Conservation (phyloP, 2,888 invertebrate genomes). For the Pelosia muscerda region DNA sequence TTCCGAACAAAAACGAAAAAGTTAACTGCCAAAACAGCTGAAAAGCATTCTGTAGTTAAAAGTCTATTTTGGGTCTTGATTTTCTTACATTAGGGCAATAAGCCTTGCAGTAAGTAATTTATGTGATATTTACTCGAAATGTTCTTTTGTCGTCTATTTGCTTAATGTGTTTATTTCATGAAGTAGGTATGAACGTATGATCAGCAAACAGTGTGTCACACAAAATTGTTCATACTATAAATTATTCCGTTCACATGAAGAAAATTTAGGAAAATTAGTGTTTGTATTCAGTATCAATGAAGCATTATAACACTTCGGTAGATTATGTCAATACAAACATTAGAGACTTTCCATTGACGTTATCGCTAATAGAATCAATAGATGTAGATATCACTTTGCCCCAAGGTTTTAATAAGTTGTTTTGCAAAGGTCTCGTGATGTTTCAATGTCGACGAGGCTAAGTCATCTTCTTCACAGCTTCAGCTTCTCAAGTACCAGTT, state of each 20-base stretch:
- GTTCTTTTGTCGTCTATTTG: background rate
- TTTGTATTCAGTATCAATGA: background rate
- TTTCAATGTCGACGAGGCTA: background rate
- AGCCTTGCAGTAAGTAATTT: background rate
- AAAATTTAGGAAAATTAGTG: background rate
- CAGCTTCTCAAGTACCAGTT: no score
- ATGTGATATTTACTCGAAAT: background rate
- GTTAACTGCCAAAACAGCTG: no score
- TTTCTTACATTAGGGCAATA: background rate
- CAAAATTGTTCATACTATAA: background rate
- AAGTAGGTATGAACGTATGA: background rate
- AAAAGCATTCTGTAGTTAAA: no score
- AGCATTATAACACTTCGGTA: background rate
- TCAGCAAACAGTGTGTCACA: background rate
- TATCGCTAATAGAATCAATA: slow-evolving; percentile 1
- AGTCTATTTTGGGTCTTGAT: no score
- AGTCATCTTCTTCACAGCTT: background rate
- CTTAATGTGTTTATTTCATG: background rate
- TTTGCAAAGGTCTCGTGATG: background rate
- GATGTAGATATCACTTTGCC: background rate
- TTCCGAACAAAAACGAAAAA: no score
- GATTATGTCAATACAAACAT: background rate
- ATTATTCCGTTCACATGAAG: background rate
- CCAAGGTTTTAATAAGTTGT: background rate
- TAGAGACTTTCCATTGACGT: background rate